phyloP scores from a whole-genome alignment of 2,797 vertebrate genomes.

The Ctenochaetus hawaiiensis region DNA sequence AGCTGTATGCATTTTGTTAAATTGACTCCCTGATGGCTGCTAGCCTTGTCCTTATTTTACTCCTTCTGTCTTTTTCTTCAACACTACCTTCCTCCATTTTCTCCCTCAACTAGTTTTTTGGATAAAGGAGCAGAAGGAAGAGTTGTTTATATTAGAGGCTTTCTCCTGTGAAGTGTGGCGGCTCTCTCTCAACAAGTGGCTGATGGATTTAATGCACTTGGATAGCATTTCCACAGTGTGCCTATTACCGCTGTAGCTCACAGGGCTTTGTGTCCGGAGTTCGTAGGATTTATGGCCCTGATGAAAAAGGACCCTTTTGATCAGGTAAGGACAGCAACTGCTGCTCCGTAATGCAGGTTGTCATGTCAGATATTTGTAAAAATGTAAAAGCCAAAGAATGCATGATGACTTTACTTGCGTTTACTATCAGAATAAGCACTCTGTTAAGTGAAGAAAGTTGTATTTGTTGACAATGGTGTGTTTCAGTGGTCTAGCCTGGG shows the following conservation, averaged over 20 bases:
- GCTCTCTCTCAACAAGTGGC: conserved; percentile 80
- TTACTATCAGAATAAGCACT: conserved; percentile 1
- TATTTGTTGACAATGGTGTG: conserved; percentile 12
- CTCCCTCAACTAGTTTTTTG: conserved; percentile 26
- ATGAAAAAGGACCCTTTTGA: conserved; percentile 61
- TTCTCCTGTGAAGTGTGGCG: conserved; percentile 46
- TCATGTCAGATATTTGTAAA: not conserved
- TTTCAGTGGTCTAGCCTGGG: conserved; percentile 32
- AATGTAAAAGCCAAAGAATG: conserved; percentile 20
- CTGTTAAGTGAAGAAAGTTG: not conserved
- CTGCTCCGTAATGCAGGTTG: conserved; percentile 37
- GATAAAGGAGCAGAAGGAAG: conserved; percentile 35
- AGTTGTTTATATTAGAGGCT: conserved; percentile 56
- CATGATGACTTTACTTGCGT: not conserved
- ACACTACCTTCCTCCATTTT: conserved; percentile 24
- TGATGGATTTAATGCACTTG: conserved; percentile 80
- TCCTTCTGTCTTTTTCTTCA: conserved; percentile 31
- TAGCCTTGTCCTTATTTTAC: conserved; percentile 55
- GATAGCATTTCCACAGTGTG: conserved; percentile 62
- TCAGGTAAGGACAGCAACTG: conserved; percentile 69
- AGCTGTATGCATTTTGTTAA: conserved; percentile 84
- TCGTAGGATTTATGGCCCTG: conserved; percentile 71
- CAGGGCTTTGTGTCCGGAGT: conserved; percentile 58
- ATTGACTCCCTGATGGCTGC: conserved; percentile 71
- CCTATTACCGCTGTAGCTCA: conserved; percentile 68